A percentile compares a stretch with the other conserved stretches of the same genome.
phyloP scores from a whole-genome alignment of 2,888 invertebrate species.

The Coelogynopora nodosa region DNA sequence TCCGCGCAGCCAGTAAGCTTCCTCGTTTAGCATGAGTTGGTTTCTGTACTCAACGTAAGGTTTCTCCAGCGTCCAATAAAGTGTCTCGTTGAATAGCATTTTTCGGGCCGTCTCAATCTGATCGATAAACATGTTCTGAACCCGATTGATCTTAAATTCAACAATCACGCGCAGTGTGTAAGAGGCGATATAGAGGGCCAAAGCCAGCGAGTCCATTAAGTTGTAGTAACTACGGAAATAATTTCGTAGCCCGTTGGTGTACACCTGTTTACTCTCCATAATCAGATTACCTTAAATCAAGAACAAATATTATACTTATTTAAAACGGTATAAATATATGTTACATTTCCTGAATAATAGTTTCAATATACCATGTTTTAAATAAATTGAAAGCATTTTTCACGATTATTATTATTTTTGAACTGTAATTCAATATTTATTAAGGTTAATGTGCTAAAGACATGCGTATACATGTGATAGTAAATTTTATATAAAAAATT shows the following conservation, averaged over 20 bases:
- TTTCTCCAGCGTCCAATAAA: neutral
- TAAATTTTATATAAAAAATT: too few species aligned
- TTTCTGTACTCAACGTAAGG: constrained; percentile 29
- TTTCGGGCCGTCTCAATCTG: neutral
- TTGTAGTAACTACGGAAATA: constrained; percentile 51
- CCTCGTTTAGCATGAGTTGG: constrained; percentile 14
- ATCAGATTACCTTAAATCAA: constrained; percentile 49
- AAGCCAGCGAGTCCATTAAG: constrained; percentile 49
- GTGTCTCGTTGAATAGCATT: constrained; percentile 15
- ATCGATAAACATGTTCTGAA: neutral
- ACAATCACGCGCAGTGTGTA: constrained; percentile 48
- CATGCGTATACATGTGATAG: too few species aligned
- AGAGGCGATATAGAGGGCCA: constrained; percentile 50
- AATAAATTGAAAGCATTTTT: too few species aligned
- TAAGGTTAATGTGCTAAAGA: too few species aligned
- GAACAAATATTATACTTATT: too few species aligned
- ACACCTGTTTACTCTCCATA: constrained; percentile 51
- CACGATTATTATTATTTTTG: too few species aligned
- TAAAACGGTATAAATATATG: too few species aligned
- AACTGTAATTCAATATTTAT: too few species aligned
- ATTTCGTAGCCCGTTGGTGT: constrained; percentile 47
- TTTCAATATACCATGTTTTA: too few species aligned
- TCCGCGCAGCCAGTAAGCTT: constrained; percentile 43
- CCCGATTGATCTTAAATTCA: constrained; percentile 41
- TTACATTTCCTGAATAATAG: too few species aligned